Base-by-base conservation (phyloP, 2,797 vertebrate species). In the Acanthurus tractus region DNA sequence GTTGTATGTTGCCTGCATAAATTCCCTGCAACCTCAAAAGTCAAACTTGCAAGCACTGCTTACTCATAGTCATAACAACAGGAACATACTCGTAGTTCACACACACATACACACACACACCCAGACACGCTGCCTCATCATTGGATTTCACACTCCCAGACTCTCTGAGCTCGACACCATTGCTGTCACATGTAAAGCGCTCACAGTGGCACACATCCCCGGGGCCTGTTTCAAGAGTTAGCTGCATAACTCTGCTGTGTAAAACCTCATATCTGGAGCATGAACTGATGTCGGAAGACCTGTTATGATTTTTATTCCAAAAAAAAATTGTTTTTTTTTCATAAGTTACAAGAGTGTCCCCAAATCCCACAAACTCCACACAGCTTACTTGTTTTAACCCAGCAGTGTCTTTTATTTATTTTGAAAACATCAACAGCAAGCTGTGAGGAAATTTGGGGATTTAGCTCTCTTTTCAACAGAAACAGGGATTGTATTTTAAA, bases 131-230 rank as follows among this genome's bases (percentile, higher is more conserved):
- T 0, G n/a, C 23, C 20, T 73, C 14, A 72, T 76, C 59, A 58
- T 44, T 78, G 61, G 40, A 76, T 85, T 76, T 85, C 58, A 79
- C 69, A 62, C 62, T 66, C 45, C 42, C 29, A 57, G 62, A 74
- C 58, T 57, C 54, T 65, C 2, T 0, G 50, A 56, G 59, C 42
- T 56, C 53, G 25, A 67, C 45, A 69, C 59, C 62, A 59, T n/a
- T 20, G 63, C 63, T 48, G 72, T 76, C 76, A 73, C 42, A 70
- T 70, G 58, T 15, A 22, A 67, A 66, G 65, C 50, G 2, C 61
- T 63, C n/a, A 22, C 20, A 22, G 65, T 58, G 66, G 66, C 66
- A 61, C 50, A 18, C 34, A 15, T 76, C 76, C 72, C 78, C 18
- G 25, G 17, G 57, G 54, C 34, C 69, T 8, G 74, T 68, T 63